Percentiles rank a stretch among this genome's conserved stretches.
Conservation (phyloP, 1,140 invertebrate species). For the Drosophila yakuba region DNA sequence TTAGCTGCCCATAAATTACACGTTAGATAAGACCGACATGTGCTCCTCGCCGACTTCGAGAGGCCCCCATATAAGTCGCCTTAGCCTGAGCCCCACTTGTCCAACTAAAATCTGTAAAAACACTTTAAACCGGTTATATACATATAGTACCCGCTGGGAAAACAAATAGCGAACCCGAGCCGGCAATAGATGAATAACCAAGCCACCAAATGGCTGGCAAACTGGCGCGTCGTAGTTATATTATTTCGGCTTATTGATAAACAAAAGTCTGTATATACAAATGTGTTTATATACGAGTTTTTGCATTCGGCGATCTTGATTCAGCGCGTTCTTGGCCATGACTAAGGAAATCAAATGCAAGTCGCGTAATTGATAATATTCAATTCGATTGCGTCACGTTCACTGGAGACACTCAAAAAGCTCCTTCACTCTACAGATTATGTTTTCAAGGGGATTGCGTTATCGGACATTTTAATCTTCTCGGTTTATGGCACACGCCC, state of each 20-base stretch:
- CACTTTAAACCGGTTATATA: conserved; percentile 48
- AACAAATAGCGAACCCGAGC: conserved; percentile 11
- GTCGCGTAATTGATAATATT: conserved; percentile 16
- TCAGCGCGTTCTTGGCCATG: conserved; percentile 23
- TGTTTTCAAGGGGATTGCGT: conserved; percentile 12
- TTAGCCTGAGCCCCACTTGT: not conserved
- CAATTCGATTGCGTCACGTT: conserved; percentile 18
- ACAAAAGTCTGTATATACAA: conserved; percentile 19
- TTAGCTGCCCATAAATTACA: not conserved
- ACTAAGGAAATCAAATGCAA: conserved; percentile 23
- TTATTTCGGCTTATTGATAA: conserved; percentile 55
- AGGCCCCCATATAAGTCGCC: conserved; percentile 7
- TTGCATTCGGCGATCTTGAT: not conserved
- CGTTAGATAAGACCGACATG: conserved; percentile 6
- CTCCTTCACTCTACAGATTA: conserved; percentile 11
- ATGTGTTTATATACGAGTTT: not conserved
- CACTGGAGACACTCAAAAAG: not conserved
- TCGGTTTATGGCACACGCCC: conserved; percentile 8
- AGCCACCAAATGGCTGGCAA: conserved; percentile 9
- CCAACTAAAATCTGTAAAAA: conserved; percentile 39
- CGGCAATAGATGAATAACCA: conserved; percentile 31
- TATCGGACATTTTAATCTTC: conserved; percentile 15
- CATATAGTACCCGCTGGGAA: conserved; percentile 27
- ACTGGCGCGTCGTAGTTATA: conserved; percentile 27
- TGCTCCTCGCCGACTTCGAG: too few relatives aligned